Evolutionary conservation across 1,140 invertebrate species (phyloP).

Genomic region (Cherax destructor): DNA sequence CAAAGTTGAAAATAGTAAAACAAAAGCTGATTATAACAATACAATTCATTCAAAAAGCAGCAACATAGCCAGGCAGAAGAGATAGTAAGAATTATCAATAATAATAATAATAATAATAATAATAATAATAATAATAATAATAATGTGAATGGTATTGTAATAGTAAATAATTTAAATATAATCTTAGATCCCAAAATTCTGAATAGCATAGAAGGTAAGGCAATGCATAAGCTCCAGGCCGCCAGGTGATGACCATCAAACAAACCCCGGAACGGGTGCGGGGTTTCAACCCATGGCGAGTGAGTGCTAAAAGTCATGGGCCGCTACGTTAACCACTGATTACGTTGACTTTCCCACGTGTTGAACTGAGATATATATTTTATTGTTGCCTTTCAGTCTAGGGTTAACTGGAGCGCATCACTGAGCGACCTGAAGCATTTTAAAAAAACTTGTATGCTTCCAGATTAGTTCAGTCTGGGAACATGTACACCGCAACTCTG

Average conservation of each 20-base stretch:
- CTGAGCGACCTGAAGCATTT: neutral
- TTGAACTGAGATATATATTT: too few species aligned
- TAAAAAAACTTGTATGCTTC: neutral
- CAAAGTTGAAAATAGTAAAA: too few species aligned
- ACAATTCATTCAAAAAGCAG: slow-evolving; percentile 20
- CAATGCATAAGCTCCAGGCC: neutral
- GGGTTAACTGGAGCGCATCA: neutral
- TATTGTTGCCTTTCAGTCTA: neutral
- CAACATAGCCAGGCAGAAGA: neutral
- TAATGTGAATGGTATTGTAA: slow-evolving; percentile 5
- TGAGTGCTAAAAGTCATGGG: too few species aligned
- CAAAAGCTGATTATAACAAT: neutral
- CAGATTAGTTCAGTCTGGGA: neutral
- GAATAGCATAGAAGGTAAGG: neutral
- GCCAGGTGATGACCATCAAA: neutral
- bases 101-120: slow-evolving; percentile 45
- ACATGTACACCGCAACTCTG: neutral
- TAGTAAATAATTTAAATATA: neutral
- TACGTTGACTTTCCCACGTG: too few species aligned
- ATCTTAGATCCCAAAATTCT: neutral
- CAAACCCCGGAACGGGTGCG: too few species aligned
- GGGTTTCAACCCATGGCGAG: too few species aligned
- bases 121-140: slow-evolving; percentile 22
- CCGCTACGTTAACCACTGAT: too few species aligned
- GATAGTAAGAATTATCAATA: neutral